These are phyloP conservation scores for Akabosia matsudoensis DNA, from an alignment of 1,140 invertebrate genomes.

Conservation along the genomic window DNA sequence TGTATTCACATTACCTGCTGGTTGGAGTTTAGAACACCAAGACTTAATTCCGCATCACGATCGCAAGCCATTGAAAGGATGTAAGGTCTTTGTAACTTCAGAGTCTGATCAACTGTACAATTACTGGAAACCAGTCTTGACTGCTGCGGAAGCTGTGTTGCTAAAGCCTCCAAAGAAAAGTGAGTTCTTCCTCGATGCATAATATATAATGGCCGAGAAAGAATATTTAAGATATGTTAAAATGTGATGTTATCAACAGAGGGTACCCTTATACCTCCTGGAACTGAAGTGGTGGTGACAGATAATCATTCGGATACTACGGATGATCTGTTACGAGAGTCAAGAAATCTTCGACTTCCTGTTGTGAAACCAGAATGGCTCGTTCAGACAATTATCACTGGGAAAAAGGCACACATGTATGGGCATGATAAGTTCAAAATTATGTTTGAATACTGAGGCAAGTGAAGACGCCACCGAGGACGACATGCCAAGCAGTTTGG, in stretches of 20 bases:
- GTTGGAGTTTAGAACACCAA: slow-evolving; percentile 38
- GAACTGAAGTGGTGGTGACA: slow-evolving; percentile 38
- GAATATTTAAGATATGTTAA: background rate
- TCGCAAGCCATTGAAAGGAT: slow-evolving; percentile 41
- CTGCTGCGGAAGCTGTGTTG: slow-evolving; percentile 38
- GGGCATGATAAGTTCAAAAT: slow-evolving; percentile 37
- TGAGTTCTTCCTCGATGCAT: slow-evolving; percentile 24
- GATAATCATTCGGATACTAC: slow-evolving; percentile 28
- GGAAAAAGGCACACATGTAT: slow-evolving; percentile 32
- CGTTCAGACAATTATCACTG: slow-evolving; percentile 44
- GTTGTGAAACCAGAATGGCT: slow-evolving; percentile 45
- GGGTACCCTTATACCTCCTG: slow-evolving; percentile 24
- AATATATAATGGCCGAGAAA: slow-evolving; percentile 1
- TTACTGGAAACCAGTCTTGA: slow-evolving; percentile 46
- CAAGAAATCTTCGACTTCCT: slow-evolving; percentile 28
- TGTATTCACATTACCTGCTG: slow-evolving; percentile 32
- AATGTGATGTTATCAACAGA: background rate
- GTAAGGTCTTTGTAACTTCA: slow-evolving; percentile 40
- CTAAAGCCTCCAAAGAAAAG: slow-evolving; percentile 35
- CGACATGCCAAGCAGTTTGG: background rate
- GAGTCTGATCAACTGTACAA: slow-evolving; percentile 41
- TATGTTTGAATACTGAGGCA: background rate
- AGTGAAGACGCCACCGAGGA: background rate
- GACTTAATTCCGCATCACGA: slow-evolving; percentile 34
- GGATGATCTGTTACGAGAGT: slow-evolving; percentile 15